phyloP scores from a whole-genome alignment of 2,797 vertebrate genomes.

The Nasua narica region DNA sequence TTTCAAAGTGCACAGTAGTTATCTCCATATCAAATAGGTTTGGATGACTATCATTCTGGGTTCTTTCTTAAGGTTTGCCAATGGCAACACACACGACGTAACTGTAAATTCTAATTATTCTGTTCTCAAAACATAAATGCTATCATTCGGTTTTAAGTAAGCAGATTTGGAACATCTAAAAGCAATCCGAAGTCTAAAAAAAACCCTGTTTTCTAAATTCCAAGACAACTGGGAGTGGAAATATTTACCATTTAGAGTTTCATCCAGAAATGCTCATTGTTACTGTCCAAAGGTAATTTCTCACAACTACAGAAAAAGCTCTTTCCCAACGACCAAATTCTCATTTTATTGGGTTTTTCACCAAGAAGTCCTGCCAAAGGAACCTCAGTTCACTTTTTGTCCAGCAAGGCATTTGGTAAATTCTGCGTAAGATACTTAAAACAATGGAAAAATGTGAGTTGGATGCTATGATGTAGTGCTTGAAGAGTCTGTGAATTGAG shows the following conservation, averaged over 20 bases:
- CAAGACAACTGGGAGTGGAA: background rate
- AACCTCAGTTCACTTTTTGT: background rate
- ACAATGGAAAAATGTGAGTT: background rate
- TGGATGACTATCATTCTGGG: background rate
- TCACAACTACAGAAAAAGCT: background rate
- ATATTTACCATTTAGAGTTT: background rate
- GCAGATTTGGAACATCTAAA: background rate
- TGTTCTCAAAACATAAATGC: conserved; percentile 34
- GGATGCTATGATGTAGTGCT: background rate
- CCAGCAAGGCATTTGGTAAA: background rate
- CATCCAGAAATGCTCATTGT: background rate
- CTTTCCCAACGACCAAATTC: background rate
- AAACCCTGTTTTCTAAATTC: background rate
- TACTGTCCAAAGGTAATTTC: background rate
- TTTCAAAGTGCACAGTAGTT: background rate
- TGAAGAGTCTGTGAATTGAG: background rate
- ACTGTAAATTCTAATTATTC: conserved; percentile 37
- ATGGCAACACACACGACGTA: background rate
- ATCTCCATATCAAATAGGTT: background rate
- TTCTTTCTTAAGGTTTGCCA: background rate
- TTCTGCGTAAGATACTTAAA: background rate
- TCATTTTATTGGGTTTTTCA: background rate
- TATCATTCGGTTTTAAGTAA: background rate
- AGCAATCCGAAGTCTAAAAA: background rate
- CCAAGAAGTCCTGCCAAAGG: background rate